These are phyloP conservation scores for Goniozus legneri DNA, from an alignment of 1,140 invertebrate species.

Conservation along the genomic window DNA sequence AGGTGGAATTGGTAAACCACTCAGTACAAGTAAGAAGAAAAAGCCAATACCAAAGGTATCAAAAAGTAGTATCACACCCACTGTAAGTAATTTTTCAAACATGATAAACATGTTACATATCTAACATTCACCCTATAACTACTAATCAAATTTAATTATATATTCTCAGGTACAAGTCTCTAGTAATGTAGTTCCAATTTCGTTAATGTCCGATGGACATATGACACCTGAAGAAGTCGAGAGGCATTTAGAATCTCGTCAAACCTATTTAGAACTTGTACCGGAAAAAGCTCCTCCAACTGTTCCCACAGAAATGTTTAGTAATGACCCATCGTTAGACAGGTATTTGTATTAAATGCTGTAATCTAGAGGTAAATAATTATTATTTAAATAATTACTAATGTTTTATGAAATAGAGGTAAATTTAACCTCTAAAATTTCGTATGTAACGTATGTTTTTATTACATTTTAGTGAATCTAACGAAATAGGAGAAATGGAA, in stretches of 20 bases:
- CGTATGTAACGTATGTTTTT: slow-evolving; percentile 14
- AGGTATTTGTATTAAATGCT: too few relatives aligned
- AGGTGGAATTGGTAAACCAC: slow-evolving; percentile 44
- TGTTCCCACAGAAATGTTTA: slow-evolving; percentile 89
- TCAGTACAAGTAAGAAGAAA: slow-evolving; percentile 53
- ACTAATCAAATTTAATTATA: slow-evolving; percentile 1
- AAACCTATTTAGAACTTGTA: slow-evolving; percentile 75
- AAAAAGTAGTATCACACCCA: slow-evolving; percentile 39
- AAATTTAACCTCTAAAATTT: slow-evolving; percentile 1
- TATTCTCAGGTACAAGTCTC: slow-evolving; percentile 36
- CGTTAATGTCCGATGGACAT: slow-evolving; percentile 69
- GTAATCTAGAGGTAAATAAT: too few relatives aligned
- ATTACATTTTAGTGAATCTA: slow-evolving; percentile 66
- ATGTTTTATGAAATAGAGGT: slow-evolving; percentile 6
- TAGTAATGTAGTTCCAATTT: slow-evolving; percentile 43
- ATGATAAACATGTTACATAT: not conserved
- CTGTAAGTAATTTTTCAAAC: slow-evolving; percentile 32
- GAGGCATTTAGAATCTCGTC: slow-evolving; percentile 81
- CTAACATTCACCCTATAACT: not conserved
- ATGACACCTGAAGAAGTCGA: slow-evolving; percentile 91
- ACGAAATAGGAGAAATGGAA: slow-evolving; percentile 72
- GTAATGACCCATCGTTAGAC: slow-evolving; percentile 82
- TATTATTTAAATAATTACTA: too few relatives aligned
- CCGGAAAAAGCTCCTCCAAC: slow-evolving; percentile 83
- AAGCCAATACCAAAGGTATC: slow-evolving; percentile 45